These are phyloP conservation scores for Penaeus vannamei DNA, from an alignment of 1,140 invertebrate genomes.

Conservation along the genomic window DNA sequence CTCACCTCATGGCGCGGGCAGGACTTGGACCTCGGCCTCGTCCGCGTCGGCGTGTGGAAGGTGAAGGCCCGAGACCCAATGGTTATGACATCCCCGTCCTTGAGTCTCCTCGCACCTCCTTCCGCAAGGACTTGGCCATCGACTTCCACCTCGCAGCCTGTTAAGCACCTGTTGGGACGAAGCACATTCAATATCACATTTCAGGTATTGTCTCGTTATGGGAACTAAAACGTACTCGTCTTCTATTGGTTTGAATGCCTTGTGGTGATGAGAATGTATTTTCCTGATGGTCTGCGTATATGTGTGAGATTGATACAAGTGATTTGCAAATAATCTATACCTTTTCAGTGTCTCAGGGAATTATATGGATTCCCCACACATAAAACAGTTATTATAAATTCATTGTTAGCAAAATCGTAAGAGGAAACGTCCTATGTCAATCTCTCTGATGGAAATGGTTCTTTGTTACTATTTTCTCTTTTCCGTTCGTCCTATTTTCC, in stretches of 20 bases:
- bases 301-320: too few species aligned
- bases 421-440: too few species aligned
- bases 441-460: too few species aligned
- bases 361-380: too few species aligned
- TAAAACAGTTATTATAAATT: too few species aligned
- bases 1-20: slow-evolving; percentile 38
- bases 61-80: slow-evolving; percentile 58
- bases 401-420: too few species aligned
- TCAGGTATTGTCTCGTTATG: background rate
- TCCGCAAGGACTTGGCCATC: slow-evolving; percentile 21
- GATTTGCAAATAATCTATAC: too few species aligned
- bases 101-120: slow-evolving; percentile 34
- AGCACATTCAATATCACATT: background rate
- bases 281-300: too few species aligned
- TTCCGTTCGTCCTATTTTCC: background rate
- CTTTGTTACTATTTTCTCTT: background rate
- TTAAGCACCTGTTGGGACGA: slow-evolving; percentile 22
- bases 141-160: slow-evolving; percentile 54
- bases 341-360: too few species aligned
- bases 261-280: too few species aligned
- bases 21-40: slow-evolving; percentile 5
- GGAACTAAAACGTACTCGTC: too few species aligned
- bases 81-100: slow-evolving; percentile 45
- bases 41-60: slow-evolving; percentile 48
- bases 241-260: too few species aligned